Conservation (phyloP, 2,113 vertebrate genomes). For the Lycaon pictus region DNA sequence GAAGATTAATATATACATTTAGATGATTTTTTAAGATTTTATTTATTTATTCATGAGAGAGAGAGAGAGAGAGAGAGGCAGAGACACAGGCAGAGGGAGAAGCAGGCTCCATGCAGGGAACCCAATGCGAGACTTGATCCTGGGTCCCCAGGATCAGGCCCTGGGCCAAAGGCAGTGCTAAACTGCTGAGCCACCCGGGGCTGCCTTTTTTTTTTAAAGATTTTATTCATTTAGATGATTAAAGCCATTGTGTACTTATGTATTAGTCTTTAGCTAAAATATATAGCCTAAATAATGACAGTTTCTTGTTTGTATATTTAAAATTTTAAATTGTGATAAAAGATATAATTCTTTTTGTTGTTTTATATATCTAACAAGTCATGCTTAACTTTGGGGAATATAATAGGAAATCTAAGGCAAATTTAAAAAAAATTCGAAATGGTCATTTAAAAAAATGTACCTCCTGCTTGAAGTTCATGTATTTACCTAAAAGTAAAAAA, state of each 20-base stretch:
- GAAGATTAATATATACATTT: background rate
- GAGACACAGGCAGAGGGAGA: too few relatives aligned
- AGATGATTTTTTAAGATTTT: background rate
- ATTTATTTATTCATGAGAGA: too few relatives aligned
- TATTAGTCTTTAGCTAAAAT: background rate
- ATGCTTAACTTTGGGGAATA: background rate
- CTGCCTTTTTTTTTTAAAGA: too few relatives aligned
- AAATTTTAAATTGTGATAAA: background rate
- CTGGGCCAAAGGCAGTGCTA: too few relatives aligned
- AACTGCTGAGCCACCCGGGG: too few relatives aligned
- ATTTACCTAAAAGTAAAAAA: background rate
- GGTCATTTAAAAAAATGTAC: background rate
- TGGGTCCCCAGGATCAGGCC: too few relatives aligned
- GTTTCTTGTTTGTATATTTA: background rate
- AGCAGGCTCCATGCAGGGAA: too few relatives aligned
- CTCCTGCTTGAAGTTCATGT: background rate
- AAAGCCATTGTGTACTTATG: background rate
- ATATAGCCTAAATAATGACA: background rate
- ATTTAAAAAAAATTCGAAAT: background rate
- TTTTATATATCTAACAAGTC: background rate
- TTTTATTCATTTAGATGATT: background rate
- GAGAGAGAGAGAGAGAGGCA: too few relatives aligned
- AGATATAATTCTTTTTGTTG: background rate
- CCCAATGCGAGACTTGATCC: too few relatives aligned
- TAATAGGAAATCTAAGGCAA: background rate